A percentile compares a stretch with the other conserved stretches of the same genome.
These are phyloP conservation scores for Anorthoa munda DNA, from an alignment of 2,888 invertebrate species.

Conservation along the genomic window DNA sequence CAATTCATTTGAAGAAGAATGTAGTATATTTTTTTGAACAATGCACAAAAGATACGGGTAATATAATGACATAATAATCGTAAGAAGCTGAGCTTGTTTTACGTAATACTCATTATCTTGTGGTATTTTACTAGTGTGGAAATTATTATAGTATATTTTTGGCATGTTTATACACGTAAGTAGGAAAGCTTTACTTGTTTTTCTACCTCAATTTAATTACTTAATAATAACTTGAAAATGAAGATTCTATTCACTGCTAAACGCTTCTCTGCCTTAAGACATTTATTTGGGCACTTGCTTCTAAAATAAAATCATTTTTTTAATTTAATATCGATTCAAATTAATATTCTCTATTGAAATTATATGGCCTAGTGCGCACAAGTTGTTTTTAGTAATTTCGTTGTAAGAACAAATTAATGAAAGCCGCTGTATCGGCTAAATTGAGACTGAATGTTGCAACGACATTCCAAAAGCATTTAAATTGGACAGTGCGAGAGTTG, in stretches of 20 bases:
- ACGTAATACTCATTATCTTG: constrained; percentile 56
- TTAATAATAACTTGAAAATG: constrained; percentile 9
- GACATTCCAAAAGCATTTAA: constrained; percentile 82
- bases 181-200: constrained; percentile 15
- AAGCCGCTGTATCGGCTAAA: constrained; percentile 7
- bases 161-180: constrained; percentile 20
- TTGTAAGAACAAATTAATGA: constrained; percentile 11
- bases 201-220: constrained; percentile 7
- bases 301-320: not conserved
- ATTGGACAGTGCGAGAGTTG: constrained; percentile 24
- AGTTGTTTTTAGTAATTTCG: not conserved
- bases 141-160: constrained; percentile 33
- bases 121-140: constrained; percentile 33
- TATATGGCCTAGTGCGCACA: not conserved
- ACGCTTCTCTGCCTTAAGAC: not conserved
- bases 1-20: constrained; percentile 26
- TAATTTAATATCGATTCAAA: too few species aligned
- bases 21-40: constrained; percentile 38
- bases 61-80: constrained; percentile 28
- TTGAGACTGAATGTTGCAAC: constrained; percentile 74
- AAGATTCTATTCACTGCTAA: constrained; percentile 7
- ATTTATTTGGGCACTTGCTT: constrained; percentile 7
- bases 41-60: constrained; percentile 54
- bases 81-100: constrained; percentile 62
- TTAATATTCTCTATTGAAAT: not conserved